Evolutionary conservation across 2,888 invertebrate genomes (phyloP).

Genomic region (Holacanthella duospinosa): DNA sequence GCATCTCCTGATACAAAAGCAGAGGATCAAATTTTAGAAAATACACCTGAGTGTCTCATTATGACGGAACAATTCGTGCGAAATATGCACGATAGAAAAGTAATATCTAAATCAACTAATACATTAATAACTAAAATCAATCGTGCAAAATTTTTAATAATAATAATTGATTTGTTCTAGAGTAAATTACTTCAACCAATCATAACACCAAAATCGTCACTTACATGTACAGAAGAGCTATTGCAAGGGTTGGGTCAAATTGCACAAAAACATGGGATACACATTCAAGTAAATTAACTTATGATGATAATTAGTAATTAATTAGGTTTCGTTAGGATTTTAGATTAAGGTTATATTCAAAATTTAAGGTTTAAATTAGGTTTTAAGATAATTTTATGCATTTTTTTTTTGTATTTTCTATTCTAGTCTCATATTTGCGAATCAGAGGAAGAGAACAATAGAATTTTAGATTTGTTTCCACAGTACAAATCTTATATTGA

Average conservation of each 20-base stretch:
- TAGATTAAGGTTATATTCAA: neutral
- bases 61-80: constrained; percentile 56
- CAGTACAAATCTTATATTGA: constrained; percentile 55
- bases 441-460: constrained; percentile 59
- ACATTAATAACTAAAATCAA: neutral
- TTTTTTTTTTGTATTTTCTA: neutral
- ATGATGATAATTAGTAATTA: no score
- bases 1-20: constrained; percentile 38
- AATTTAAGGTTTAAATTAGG: neutral
- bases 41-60: constrained; percentile 50
- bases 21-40: constrained; percentile 44
- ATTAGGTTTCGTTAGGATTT: no score
- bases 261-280: constrained; percentile 55
- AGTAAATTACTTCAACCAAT: constrained; percentile 61
- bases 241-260: constrained; percentile 57
- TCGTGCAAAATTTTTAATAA: neutral
- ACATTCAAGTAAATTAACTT: constrained; percentile 70
- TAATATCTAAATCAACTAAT: constrained; percentile 39
- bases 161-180: constrained; percentile 43
- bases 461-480: constrained; percentile 52
- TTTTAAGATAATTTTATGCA: neutral
- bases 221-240: constrained; percentile 61
- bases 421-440: constrained; percentile 77
- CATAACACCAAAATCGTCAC: constrained; percentile 72
- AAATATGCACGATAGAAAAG: constrained; percentile 48